Evolutionary conservation across 92 coral and sea anemone genomes (phyloP), one percentile per base, ranked within the genome.

Genomic region (Scolanthus callimorphus): DNA sequence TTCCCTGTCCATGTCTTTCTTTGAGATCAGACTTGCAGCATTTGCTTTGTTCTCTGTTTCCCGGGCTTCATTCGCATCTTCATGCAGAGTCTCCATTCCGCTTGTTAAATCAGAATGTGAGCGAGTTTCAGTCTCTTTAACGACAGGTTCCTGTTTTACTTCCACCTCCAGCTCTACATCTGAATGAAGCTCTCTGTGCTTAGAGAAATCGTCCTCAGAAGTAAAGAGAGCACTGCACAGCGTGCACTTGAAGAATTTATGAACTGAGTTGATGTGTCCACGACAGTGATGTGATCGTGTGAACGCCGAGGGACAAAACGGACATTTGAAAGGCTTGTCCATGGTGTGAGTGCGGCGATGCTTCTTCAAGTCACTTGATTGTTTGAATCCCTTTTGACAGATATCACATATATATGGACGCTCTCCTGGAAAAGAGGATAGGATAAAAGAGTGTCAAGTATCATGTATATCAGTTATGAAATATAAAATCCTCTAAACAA

Each of bases 301-400:
- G 61, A 91, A 91, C 24, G 91, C 95, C 51, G 89, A 84, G 20
- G 85, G 81, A 25, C 97, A 91, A 43, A 91, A 64, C 9, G 88
- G 90, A 30, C 97, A 91, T 74, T 91, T 87, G 76, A 76, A 91
- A 6, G 88, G 84, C 58, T 91, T 91, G 67, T 79, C 95, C 81
- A 88, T 48, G 41, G 88, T 88, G 70, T 92, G 98, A 0, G 98
- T 92, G 17, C 91, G 91, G 2, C 91, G 78, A 74, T 92, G 98
- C 39, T 88, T 92, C 63, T 92, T 92, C 55, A 92, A 70, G 76
- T 92, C 98, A 65, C 96, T 92, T 28, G 98, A 92, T 47, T 92
- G 98, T 51, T 92, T 92, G 65, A 92, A 92, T 17, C 98, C 98
- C 26, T 90, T 90, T 31, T 90, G 85, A 38, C 98, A 92, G 11